Evolutionary conservation across 2,888 invertebrate species (phyloP), one percentile per base, ranked within the genome.

Genomic region (Hypena proboscidalis): DNA sequence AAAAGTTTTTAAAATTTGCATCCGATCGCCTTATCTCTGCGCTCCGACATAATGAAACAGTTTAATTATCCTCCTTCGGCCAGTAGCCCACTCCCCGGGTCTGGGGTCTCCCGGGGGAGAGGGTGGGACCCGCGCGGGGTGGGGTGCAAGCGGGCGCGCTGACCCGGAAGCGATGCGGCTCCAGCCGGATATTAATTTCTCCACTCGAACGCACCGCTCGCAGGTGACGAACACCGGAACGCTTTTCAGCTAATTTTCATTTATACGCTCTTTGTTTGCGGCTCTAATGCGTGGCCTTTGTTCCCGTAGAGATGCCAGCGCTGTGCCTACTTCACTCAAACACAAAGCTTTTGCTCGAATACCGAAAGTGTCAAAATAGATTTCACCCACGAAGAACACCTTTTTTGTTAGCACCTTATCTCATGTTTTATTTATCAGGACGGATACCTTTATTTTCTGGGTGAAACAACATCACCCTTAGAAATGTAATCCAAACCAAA

Each of bases 121-220:
- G 5, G 25, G 40, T 19, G 36, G 20, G n/a, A 11, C 5, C 6
- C 7, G 8, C 9, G 20, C 15, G 22, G 26, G 31, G 21, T 4
- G 44, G 43, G 44, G 39, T 40, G 42, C 47, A 43, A 47, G 45
- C 47, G 46, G 58, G 66, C 47, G 60, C 78, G 61, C 71, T 79
- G 80, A 80, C 80, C 80, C 80, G 80, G 80, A 77, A 70, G 66
- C 73, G 74, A 73, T 75, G 80, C 73, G 79, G 76, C 77, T 67
- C 75, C 62, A 68, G 55, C 67, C 81, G 80, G 80, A 81, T 81
- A 81, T 81, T 81, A 80, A 81, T 81, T 80, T 74, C 77, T 80
- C 74, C 79, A 74, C 72, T 75, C 67, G 75, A 76, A 75, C 78
- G 79, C 74, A 76, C 74, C 53, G 66, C 62, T 57, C 58, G 59